Conservation (phyloP, 2,888 invertebrate species). For the Isotomurus palustris region DNA sequence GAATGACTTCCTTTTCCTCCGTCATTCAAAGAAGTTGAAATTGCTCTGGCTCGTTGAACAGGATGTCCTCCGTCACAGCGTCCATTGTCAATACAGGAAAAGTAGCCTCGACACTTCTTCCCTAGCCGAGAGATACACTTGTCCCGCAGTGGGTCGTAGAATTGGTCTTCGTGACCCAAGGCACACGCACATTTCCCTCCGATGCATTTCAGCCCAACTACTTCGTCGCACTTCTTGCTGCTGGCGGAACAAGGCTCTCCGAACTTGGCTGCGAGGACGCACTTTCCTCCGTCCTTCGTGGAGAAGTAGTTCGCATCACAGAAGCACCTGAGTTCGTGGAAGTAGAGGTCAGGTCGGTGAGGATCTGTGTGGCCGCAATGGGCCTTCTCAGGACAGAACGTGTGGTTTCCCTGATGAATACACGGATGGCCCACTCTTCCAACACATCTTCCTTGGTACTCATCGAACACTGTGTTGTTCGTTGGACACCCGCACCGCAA, state of each 20-base stretch:
- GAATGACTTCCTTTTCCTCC: background rate
- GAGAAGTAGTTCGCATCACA: conserved; percentile 32
- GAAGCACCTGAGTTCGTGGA: conserved; percentile 32
- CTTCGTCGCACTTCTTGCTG: conserved; percentile 26
- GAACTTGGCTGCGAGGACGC: conserved; percentile 23
- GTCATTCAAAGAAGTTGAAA: background rate
- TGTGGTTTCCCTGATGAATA: conserved; percentile 26
- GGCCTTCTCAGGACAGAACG: conserved; percentile 28
- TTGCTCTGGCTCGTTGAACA: background rate
- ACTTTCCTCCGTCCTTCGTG: conserved; percentile 27
- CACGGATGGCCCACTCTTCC: conserved; percentile 28
- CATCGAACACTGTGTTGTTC: conserved; percentile 32
- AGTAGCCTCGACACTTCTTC: conserved; percentile 29
- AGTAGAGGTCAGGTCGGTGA: conserved; percentile 27
- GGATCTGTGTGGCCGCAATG: conserved; percentile 38
- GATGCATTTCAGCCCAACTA: conserved; percentile 23
- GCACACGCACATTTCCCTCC: conserved; percentile 23
- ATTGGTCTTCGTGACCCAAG: conserved; percentile 35
- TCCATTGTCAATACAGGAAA: conserved; percentile 29
- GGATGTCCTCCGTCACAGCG: conserved; percentile 25
- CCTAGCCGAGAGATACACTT: conserved; percentile 30
- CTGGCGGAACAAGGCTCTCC: conserved; percentile 24
- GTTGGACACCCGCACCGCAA: conserved; percentile 33
- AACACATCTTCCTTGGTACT: conserved; percentile 23
- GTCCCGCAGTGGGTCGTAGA: conserved; percentile 19